These are phyloP conservation scores for pig (Sus scrofa) DNA, from an alignment of 2,113 vertebrate species.

Conservation along the genomic window T2T-Sscrofa CM000816.6:98079501-98080000, in stretches of 20 bases:
- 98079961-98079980: background rate
- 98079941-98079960: background rate
- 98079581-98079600: background rate
- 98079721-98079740: slow-evolving; percentile 38
- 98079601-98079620: background rate
- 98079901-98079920: background rate
- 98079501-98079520: no score
- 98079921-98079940: background rate
- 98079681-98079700: background rate
- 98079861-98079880: background rate
- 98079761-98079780: slow-evolving; percentile 46
- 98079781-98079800: background rate
- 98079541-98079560: no score
- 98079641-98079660: background rate
- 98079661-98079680: slow-evolving; percentile 50
- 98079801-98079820: background rate
- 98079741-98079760: slow-evolving; percentile 2
- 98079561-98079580: background rate
- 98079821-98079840: background rate
- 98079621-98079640: slow-evolving; percentile 32
- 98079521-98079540: no score
- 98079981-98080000: background rate
- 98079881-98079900: background rate
- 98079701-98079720: background rate
- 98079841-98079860: background rate